Evolutionary conservation across 1,140 invertebrate species (phyloP).

Genomic region (Achroia grisella): DNA sequence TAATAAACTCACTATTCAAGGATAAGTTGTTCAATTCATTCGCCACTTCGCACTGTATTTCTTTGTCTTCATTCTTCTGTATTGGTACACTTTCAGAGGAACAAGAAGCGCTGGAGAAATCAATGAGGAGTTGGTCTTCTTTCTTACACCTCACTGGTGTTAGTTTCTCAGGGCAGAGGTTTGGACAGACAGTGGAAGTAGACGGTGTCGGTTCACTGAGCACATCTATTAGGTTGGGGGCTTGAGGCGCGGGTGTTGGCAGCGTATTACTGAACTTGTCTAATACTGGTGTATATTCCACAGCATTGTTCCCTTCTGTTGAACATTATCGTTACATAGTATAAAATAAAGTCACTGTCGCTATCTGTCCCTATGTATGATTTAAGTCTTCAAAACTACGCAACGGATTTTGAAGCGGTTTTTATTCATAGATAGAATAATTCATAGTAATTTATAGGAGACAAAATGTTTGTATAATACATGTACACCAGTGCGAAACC

Average conservation of each 20-base stretch:
- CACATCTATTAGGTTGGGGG: slow-evolving; percentile 42
- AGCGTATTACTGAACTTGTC: slow-evolving; percentile 19
- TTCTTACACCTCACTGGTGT: slow-evolving; percentile 24
- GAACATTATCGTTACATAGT: too few species aligned
- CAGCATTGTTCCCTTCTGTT: slow-evolving; percentile 21
- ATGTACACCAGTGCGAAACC: too few species aligned
- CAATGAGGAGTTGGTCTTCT: slow-evolving; percentile 37
- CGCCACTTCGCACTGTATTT: slow-evolving; percentile 28
- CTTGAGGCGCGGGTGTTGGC: background rate
- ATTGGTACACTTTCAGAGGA: slow-evolving; percentile 41
- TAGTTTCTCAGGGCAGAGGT: slow-evolving; percentile 26
- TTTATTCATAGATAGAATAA: too few species aligned
- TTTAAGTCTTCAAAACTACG: too few species aligned
- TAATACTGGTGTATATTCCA: slow-evolving; percentile 37
- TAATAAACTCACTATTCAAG: slow-evolving; percentile 19
- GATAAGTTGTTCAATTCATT: slow-evolving; percentile 16
- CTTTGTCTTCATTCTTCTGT: slow-evolving; percentile 19
- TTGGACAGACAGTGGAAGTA: slow-evolving; percentile 30
- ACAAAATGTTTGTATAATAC: too few species aligned
- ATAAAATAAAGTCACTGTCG: too few species aligned
- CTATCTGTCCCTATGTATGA: too few species aligned
- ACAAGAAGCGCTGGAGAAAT: slow-evolving; percentile 44
- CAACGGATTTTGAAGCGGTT: too few species aligned
- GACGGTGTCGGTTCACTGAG: slow-evolving; percentile 46
- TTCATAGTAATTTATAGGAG: too few species aligned